These are phyloP conservation scores for Asteroscopus sphinx DNA, from an alignment of 2,888 invertebrate species.

Conservation along the genomic window DNA sequence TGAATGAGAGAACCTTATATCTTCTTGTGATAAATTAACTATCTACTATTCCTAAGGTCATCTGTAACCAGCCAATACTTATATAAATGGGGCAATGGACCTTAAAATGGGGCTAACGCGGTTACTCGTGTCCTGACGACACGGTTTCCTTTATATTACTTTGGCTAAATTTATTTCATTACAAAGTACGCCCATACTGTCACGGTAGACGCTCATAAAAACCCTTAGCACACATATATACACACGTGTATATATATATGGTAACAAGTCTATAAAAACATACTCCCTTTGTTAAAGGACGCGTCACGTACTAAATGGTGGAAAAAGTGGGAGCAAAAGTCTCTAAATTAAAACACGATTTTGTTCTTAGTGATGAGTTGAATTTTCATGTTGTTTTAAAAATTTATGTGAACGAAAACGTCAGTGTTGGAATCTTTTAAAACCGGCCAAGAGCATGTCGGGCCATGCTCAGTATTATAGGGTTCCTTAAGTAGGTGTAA, in stretches of 20 bases:
- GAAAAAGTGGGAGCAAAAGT: slow-evolving; percentile 24
- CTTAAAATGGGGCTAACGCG: slow-evolving; percentile 6
- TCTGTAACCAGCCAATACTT: no score
- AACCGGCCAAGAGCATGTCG: no score
- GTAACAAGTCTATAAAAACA: slow-evolving; percentile 46
- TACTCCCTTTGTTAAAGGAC: slow-evolving; percentile 26
- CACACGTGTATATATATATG: not conserved
- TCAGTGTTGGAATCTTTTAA: no score
- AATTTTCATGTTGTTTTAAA: slow-evolving; percentile 32
- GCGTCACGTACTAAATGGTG: slow-evolving; percentile 48
- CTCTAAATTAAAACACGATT: slow-evolving; percentile 55
- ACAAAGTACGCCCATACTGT: slow-evolving; percentile 24
- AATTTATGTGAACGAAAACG: not conserved
- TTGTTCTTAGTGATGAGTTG: slow-evolving; percentile 34
- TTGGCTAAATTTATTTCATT: slow-evolving; percentile 43
- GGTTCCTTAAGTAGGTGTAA: no score
- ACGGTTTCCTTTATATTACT: slow-evolving; percentile 17
- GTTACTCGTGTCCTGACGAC: slow-evolving; percentile 15
- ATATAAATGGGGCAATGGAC: not conserved
- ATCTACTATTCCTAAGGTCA: no score
- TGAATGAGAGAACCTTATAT: no score
- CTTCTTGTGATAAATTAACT: not conserved
- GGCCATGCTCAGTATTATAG: no score
- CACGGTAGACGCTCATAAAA: slow-evolving; percentile 36
- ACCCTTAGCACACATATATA: slow-evolving; percentile 33